Conservation (phyloP, 2,888 invertebrate genomes). For the Eilema caniola region DNA sequence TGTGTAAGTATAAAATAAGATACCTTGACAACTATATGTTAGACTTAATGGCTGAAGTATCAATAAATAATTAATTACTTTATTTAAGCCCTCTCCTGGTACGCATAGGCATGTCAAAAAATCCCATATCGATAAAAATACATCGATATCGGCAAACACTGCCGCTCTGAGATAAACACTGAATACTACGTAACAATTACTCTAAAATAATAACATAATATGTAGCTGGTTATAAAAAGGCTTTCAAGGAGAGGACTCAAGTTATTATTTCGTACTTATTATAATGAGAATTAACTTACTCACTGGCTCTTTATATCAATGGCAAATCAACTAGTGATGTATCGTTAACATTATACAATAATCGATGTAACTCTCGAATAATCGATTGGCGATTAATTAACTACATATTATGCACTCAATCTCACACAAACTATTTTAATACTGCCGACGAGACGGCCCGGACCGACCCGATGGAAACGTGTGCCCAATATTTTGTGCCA, state of each 20-base stretch:
- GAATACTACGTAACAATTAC: constrained; percentile 7
- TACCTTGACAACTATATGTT: constrained; percentile 33
- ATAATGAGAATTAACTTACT: constrained; percentile 54
- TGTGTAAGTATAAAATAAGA: constrained; percentile 47
- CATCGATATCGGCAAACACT: constrained; percentile 10
- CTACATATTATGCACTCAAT: constrained; percentile 69
- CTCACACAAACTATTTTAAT: constrained; percentile 75
- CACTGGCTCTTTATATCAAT: constrained; percentile 66
- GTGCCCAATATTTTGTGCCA: constrained; percentile 56
- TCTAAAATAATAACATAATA: constrained; percentile 11
- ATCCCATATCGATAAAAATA: background rate
- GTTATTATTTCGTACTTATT: constrained; percentile 38
- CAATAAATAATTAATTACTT: constrained; percentile 48
- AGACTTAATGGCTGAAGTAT: constrained; percentile 38
- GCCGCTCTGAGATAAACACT: background rate
- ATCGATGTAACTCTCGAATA: constrained; percentile 34
- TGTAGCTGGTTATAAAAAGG: constrained; percentile 4
- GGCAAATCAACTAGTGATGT: constrained; percentile 63
- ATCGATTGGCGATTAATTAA: constrained; percentile 43
- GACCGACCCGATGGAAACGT: constrained; percentile 54
- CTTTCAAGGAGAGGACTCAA: constrained; percentile 26
- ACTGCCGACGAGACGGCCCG: constrained; percentile 73
- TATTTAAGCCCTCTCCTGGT: constrained; percentile 24
- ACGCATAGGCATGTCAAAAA: background rate
- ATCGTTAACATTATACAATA: constrained; percentile 48